Base-by-base conservation (phyloP, 2,888 invertebrate species). In the Nomada goodeniana region DNA sequence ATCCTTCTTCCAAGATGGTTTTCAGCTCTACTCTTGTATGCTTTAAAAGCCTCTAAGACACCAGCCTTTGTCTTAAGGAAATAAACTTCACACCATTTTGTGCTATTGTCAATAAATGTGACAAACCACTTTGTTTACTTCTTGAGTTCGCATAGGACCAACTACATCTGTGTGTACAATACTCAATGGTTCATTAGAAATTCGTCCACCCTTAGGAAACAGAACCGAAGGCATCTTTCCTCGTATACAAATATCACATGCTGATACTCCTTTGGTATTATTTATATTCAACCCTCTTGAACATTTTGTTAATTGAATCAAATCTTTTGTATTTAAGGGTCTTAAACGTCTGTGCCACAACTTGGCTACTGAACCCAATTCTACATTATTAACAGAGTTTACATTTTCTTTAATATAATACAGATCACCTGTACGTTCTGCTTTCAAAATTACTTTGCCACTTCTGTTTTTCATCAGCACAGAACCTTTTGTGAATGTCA, bases 71-170 rank as follows among this genome's bases (percentile, higher is more conserved):
- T 13, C 7, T 36, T 67, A 7, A 36, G 9, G 11, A 67, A 67
- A 29, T 53, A 67, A 4, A 67, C 67, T 36, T 52, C 36, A 20
- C 20, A 13, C 36, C 67, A 67, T 13, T 23, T 67, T 10, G 52
- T 18, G 10, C 13, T 23, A 47, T 67, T 53, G 11, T 67, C 53
- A 10, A 67, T 36, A 3, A 53, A 67, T 2, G 53, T 67, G 10
- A 67, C 44, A 36, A 67, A 67, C 29, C n/a, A 67, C 15, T n/a
- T 23, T 11, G 53, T 26, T 50, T 7, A 26, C 15, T 4, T 36
- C 52, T 2, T 10, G 9, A 10, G n/a, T 36, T 36, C 23, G 20
- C n/a, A 53, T 53, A 7, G 67, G 67, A 47, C 63, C 63, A 4
- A 36, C 36, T 13, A 64, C 26, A 23, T 47, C 47, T 0, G 63